phyloP scores from a whole-genome alignment of 2,888 invertebrate species.

The Oscheius myriophilus region DNA sequence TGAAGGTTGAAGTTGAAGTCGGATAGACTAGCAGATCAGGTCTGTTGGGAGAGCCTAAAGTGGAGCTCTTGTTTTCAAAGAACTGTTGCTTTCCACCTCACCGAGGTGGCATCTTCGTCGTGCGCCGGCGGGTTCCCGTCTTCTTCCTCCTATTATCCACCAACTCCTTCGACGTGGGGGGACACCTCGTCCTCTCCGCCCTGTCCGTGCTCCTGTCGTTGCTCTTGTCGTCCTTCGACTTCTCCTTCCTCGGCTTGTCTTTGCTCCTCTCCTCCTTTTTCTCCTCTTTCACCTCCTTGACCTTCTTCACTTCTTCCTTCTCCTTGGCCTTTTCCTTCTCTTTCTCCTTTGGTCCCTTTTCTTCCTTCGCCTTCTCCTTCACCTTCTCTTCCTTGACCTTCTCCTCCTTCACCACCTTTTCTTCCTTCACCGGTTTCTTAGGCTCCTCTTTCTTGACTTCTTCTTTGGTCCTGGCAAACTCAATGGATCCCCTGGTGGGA shows the following conservation, averaged over 20 bases:
- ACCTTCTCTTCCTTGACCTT: background rate
- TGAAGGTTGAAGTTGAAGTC: too few species aligned
- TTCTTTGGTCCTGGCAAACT: background rate
- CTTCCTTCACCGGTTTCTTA: background rate
- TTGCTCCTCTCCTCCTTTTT: background rate
- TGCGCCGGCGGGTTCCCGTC: too few species aligned
- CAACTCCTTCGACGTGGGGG: too few species aligned
- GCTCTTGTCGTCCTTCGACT: background rate
- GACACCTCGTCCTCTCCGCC: background rate
- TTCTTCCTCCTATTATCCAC: too few species aligned
- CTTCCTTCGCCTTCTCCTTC: background rate
- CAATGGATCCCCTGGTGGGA: background rate
- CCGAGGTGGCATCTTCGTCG: too few species aligned
- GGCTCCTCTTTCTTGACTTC: background rate
- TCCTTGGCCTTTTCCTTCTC: too few species aligned
- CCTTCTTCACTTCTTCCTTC: too few species aligned
- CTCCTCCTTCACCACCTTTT: background rate
- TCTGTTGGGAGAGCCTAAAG: too few species aligned
- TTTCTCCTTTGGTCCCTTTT: too few species aligned
- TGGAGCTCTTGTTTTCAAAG: too few species aligned
- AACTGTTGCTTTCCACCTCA: too few species aligned
- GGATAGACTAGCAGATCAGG: too few species aligned
- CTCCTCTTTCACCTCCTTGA: background rate
- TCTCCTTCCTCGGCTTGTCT: background rate
- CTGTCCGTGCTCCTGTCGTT: constrained; percentile 1